Evolutionary conservation across 37 sponge, comb jelly and placozoan species (phyloP), one percentile per base, ranked within the genome.

Genomic region (Hexactinellida sp.): DNA sequence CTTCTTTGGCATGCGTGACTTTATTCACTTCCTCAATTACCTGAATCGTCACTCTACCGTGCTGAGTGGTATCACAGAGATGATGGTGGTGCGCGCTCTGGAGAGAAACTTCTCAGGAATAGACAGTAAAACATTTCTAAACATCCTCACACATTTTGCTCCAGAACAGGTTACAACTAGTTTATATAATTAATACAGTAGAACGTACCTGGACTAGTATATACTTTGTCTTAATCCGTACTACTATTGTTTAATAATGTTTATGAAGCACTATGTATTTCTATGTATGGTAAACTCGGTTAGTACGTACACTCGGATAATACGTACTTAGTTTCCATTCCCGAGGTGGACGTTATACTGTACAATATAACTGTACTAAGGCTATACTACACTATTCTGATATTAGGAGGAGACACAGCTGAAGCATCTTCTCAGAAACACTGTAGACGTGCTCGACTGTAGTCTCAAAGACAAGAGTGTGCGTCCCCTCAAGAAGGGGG

Each of bases 91-190:
- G 89, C 38, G 89, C 37, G 94, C 92, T 24, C 83, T 96, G 23
- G 96, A 96, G 39, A 91, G 96, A 51, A 96, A 96, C 88, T 96
- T 96, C 86, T 93, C 92, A 88, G 96, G 96, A 0, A 37, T 54
- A 3, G 37, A 55, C 25, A 83, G 39, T 13, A 83, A 38, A 37
- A n/a, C 24, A 25, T 37, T 38, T 37, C 24, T 38, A 1, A n/a
- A 83, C 24, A 83, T 38, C 21, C 23, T 38, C 38, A 9, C 23
- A 9, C 39, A 38, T 23, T 83, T 37, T 28, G 84, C 30, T 28
- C 39, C 39, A 38, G 84, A 38, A 5, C 84, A 83, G 39, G 39
- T 38, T 83, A 21, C 9, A 38, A 38, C 19, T 30, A 83, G 9
- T 9, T 83, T 3, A 13, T 10, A 10, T 76, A 35, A 34, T 34